Evolutionary conservation across 2,113 vertebrate species (phyloP).

Genomic region (Suncus etruscus): DNA sequence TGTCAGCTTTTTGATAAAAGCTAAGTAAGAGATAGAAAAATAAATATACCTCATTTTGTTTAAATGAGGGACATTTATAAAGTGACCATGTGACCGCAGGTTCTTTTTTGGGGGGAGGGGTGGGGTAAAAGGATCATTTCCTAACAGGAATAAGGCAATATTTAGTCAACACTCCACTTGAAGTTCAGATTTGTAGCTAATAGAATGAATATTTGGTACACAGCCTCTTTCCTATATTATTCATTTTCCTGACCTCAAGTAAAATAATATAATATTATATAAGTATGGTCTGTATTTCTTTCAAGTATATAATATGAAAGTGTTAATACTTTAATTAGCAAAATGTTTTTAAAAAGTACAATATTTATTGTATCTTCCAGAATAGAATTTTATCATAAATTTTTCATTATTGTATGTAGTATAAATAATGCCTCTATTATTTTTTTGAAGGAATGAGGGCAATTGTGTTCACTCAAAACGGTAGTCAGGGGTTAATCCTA

Average conservation of each 20-base stretch:
- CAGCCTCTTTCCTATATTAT: not conserved
- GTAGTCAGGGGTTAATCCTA: too few species aligned
- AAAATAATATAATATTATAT: not conserved
- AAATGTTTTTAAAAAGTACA: not conserved
- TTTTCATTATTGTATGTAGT: constrained; percentile 1
- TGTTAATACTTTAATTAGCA: not conserved
- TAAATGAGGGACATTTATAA: too few species aligned
- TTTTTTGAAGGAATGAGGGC: too few species aligned
- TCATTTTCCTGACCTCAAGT: not conserved
- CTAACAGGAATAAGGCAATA: not conserved
- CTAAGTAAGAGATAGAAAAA: too few species aligned
- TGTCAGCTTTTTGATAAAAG: too few species aligned
- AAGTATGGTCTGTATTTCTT: not conserved
- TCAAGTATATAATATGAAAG: not conserved
- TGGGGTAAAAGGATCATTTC: not conserved
- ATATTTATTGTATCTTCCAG: constrained; percentile 27
- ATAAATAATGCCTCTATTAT: too few species aligned
- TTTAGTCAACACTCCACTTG: not conserved
- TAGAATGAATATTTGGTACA: not conserved
- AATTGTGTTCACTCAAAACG: too few species aligned
- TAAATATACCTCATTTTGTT: too few species aligned
- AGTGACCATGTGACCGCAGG: too few species aligned
- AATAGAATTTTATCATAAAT: constrained; percentile 10
- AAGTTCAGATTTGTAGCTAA: not conserved
- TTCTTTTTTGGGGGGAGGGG: too few species aligned